A percentile compares a stretch with the other conserved stretches of the same genome.
phyloP scores from a whole-genome alignment of 2,888 invertebrate genomes.

The Trachelus stipa region DNA sequence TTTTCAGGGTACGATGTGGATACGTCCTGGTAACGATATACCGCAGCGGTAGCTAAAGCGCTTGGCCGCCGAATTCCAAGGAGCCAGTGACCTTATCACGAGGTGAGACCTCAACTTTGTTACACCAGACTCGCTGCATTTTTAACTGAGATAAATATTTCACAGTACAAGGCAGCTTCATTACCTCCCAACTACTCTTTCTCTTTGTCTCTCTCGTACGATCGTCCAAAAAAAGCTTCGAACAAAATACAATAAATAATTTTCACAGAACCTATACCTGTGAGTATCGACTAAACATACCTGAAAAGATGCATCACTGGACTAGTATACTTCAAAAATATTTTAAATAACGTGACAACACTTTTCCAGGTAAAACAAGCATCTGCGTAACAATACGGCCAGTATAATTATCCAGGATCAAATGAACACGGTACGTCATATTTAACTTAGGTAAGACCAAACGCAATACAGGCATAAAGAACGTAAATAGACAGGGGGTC shows the following conservation, averaged over 20 bases:
- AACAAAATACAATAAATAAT: neutral
- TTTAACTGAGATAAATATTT: neutral
- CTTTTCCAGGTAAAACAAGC: neutral
- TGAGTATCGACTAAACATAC: neutral
- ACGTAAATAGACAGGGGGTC: neutral
- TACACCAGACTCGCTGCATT: constrained; percentile 31
- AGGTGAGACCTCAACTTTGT: constrained; percentile 46
- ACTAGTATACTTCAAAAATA: neutral
- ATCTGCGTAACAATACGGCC: neutral
- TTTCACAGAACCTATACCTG: neutral
- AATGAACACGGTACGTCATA: neutral
- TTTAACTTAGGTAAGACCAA: neutral
- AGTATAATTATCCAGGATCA: neutral
- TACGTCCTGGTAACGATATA: neutral
- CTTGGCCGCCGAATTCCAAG: neutral
- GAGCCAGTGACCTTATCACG: constrained; percentile 26
- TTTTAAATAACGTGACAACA: neutral
- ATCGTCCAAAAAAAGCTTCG: neutral
- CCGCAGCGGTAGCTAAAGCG: neutral
- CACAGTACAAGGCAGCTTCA: neutral
- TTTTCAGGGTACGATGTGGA: neutral
- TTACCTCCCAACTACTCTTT: neutral
- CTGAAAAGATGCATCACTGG: neutral
- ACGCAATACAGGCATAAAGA: neutral
- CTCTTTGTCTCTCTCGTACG: neutral